Conservation (phyloP, 2,888 invertebrate species). For the Drosophila limbata region DNA sequence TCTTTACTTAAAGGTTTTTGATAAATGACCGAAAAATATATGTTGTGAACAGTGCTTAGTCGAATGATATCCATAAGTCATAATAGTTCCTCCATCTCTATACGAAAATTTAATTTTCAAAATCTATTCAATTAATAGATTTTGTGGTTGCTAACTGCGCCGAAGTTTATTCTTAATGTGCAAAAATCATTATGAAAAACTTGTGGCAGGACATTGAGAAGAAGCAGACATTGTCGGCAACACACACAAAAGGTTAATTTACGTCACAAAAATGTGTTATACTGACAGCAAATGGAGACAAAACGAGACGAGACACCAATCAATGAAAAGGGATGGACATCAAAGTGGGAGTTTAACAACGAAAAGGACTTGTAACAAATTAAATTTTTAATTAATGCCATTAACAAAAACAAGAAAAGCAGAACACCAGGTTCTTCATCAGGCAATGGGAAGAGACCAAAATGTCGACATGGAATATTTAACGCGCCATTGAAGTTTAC, state of each 20-base stretch:
- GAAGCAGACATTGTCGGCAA: slow-evolving; percentile 15
- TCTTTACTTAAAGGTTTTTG: slow-evolving; percentile 3
- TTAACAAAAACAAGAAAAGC: slow-evolving; percentile 55
- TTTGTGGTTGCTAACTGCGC: background rate
- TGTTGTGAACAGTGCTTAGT: background rate
- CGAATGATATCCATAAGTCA: slow-evolving; percentile 2
- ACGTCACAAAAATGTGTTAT: slow-evolving; percentile 34
- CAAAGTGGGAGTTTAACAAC: slow-evolving; percentile 37
- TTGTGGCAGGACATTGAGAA: slow-evolving; percentile 5
- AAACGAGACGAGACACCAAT: slow-evolving; percentile 6
- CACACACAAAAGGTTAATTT: slow-evolving; percentile 40
- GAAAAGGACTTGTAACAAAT: slow-evolving; percentile 65
- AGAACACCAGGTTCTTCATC: slow-evolving; percentile 1
- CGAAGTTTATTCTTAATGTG: slow-evolving; percentile 8
- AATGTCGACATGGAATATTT: slow-evolving; percentile 71
- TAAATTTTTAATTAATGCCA: slow-evolving; percentile 80
- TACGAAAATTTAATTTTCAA: background rate
- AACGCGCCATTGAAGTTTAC: slow-evolving; percentile 80
- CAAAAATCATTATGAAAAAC: slow-evolving; percentile 37
- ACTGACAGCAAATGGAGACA: slow-evolving; percentile 9
- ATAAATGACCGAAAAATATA: background rate
- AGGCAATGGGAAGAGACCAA: slow-evolving; percentile 15
- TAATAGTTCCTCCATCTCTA: background rate
- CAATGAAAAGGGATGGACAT: slow-evolving; percentile 20
- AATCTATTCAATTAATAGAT: slow-evolving; percentile 3